Evolutionary conservation across 2,888 invertebrate species (phyloP).

Genomic region (Monopis laevigella): DNA sequence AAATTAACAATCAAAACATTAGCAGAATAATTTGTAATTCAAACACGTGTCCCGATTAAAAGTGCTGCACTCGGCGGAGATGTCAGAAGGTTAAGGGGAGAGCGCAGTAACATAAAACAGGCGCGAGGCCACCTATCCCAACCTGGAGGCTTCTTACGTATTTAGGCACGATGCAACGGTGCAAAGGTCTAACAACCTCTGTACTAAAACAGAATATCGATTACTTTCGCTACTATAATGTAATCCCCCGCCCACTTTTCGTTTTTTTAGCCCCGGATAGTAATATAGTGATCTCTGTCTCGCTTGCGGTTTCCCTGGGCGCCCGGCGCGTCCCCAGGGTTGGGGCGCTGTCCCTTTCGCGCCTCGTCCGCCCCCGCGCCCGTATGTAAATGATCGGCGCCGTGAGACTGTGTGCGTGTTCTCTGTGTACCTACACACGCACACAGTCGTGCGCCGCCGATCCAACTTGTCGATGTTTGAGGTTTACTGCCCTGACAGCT

Average conservation of each 20-base stretch:
- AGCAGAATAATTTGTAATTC: too few species aligned
- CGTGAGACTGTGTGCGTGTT: conserved; percentile 43
- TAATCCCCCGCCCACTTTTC: conserved; percentile 69
- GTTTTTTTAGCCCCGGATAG: conserved; percentile 59
- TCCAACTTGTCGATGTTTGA: conserved; percentile 33
- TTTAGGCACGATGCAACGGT: conserved; percentile 53
- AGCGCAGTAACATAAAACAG: background rate
- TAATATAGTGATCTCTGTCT: conserved; percentile 59
- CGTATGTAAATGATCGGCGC: conserved; percentile 68
- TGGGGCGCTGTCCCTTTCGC: conserved; percentile 31
- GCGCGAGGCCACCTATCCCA: conserved; percentile 21
- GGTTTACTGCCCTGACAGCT: conserved; percentile 63
- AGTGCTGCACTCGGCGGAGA: too few species aligned
- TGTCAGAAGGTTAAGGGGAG: too few species aligned
- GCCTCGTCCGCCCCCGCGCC: conserved; percentile 33
- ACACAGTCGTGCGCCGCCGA: conserved; percentile 25
- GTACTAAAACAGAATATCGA: conserved; percentile 69
- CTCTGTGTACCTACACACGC: conserved; percentile 31
- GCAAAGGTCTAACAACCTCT: conserved; percentile 59
- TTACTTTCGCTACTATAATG: conserved; percentile 70
- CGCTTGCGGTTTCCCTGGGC: conserved; percentile 33
- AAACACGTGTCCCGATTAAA: too few species aligned
- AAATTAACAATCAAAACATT: too few species aligned
- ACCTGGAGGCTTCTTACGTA: conserved; percentile 47
- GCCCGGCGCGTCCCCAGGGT: conserved; percentile 33